Percentiles rank a stretch among this genome's conserved stretches.
Conservation (phyloP, 2,797 vertebrate species). For the Chaetodon trifasciatus region DNA sequence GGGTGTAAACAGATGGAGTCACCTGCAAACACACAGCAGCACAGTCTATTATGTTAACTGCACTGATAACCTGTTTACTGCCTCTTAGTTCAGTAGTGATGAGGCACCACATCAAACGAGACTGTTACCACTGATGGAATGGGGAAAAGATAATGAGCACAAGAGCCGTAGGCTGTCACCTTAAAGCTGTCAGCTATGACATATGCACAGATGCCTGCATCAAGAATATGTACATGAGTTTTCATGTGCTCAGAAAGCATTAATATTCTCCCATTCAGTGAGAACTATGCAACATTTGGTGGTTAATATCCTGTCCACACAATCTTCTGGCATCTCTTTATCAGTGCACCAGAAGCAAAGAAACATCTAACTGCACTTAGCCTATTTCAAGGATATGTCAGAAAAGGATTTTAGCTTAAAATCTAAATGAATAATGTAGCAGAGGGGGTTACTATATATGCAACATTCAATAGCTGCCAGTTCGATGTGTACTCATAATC, state of each 20-base stretch:
- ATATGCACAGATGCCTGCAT: not conserved
- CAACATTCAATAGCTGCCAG: slow-evolving; percentile 67
- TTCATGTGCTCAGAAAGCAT: slow-evolving; percentile 11
- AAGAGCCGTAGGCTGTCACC: slow-evolving; percentile 1
- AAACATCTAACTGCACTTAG: slow-evolving; percentile 68
- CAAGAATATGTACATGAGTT: slow-evolving; percentile 18
- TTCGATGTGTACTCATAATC: slow-evolving; percentile 61
- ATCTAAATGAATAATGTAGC: slow-evolving; percentile 64
- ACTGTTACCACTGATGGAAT: not conserved
- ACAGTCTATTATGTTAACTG: slow-evolving; percentile 7
- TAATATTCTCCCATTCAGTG: slow-evolving; percentile 4
- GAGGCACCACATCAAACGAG: slow-evolving; percentile 17
- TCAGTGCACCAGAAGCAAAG: slow-evolving; percentile 31
- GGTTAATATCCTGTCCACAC: slow-evolving; percentile 26
- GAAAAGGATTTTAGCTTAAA: slow-evolving; percentile 57
- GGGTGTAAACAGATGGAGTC: slow-evolving; percentile 89
- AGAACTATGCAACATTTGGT: slow-evolving; percentile 25
- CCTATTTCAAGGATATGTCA: slow-evolving; percentile 49
- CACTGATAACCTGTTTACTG: not conserved
- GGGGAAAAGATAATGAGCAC: slow-evolving; percentile 26
- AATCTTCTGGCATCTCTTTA: slow-evolving; percentile 40
- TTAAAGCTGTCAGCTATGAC: slow-evolving; percentile 27
- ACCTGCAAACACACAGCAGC: slow-evolving; percentile 83
- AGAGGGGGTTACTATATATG: slow-evolving; percentile 41
- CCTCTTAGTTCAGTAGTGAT: slow-evolving; percentile 27